Evolutionary conservation across 1,140 invertebrate species (phyloP), one percentile per base, ranked within the genome.

Genomic region (Steinernema khuongi): DNA sequence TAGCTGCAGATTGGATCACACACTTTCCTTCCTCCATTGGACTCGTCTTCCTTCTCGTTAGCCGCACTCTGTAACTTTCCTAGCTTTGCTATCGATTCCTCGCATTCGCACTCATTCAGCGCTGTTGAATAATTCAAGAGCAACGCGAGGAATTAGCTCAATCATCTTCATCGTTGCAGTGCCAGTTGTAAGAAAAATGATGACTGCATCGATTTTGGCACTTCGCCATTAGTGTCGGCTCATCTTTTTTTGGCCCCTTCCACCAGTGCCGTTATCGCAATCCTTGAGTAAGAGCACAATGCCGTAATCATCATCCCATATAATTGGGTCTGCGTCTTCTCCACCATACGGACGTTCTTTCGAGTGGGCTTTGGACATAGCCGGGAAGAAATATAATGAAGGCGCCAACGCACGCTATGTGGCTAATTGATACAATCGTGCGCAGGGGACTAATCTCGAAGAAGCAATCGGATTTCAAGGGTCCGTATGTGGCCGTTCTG

Each of bases 41-140:
- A 41, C 36, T 41, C 36, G 36, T 41, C 50, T 60, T 4, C 50
- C 4, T 22, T 60, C 50, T 60, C 22, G 36, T n/a, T n/a, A 41
- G n/a, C 36, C n/a, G 7, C 36, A 7, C 36, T n/a, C 36, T n/a
- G 36, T n/a, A 7, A n/a, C n/a, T 41, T 41, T n/a, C 7, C 36
- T 41, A n/a, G 36, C 36, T 11, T n/a, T 11, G 36, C 7, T 22
- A 60, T 60, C 50, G 50, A 60, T 60, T 60, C 50, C n/a, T 7
- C n/a, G 22, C 50, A 60, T 60, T 60, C 50, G 50, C 50, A 60
- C 50, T 60, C 50, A 60, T 60, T 60, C 14, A 60, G 26, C 50
- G 50, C 50, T 60, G 50, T 60, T 60, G 50, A 60, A 60, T 60
- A 60, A 60, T 60, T 60, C 50, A 60, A 60, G 22, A 60, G 50